Evolutionary conservation across 2,113 vertebrate species (phyloP), one percentile per base, ranked within the genome.

Genomic region (Phrynocephalus versicolor): DNA sequence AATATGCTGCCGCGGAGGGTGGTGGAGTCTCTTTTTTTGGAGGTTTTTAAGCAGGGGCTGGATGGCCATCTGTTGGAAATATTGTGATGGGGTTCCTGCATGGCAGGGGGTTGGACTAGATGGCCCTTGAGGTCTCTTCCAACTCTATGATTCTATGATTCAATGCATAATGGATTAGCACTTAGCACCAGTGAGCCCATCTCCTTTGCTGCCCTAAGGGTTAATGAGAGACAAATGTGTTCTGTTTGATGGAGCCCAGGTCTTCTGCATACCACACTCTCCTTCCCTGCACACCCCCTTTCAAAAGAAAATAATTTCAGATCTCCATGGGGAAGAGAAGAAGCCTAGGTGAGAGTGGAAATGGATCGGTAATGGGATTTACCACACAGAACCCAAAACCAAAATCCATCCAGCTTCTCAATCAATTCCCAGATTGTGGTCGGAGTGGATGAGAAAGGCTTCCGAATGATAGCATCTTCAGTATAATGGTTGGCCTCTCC

Each of bases 101-200:
- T n/a, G n/a, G n/a, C n/a, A n/a, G n/a, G n/a, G n/a, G n/a, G n/a
- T n/a, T n/a, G n/a, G n/a, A n/a, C n/a, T n/a, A n/a, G n/a, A n/a
- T n/a, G n/a, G n/a, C n/a, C n/a, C n/a, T n/a, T n/a, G n/a, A n/a
- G n/a, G n/a, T n/a, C n/a, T n/a, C n/a, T n/a, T n/a, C n/a, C n/a
- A n/a, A n/a, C n/a, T n/a, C n/a, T n/a, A n/a, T n/a, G n/a, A n/a
- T n/a, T n/a, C 51, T 77, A 55, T 60, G 18, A 35, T 60, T 23
- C 57, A 78, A 55, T 25, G n/a, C 55, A 78, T 78, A 78, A 62
- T 78, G n/a, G 19, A 60, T 78, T 78, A 60, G 55, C 76, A 78
- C 76, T 78, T 62, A 78, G n/a, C 33, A 35, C 57, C 1, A 18
- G 0, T n/a, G 37, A 58, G 21, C 58, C 33, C 19, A 19, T 19